Base-by-base conservation (phyloP, 2,888 invertebrate genomes). In the Podabrus alpinus region DNA sequence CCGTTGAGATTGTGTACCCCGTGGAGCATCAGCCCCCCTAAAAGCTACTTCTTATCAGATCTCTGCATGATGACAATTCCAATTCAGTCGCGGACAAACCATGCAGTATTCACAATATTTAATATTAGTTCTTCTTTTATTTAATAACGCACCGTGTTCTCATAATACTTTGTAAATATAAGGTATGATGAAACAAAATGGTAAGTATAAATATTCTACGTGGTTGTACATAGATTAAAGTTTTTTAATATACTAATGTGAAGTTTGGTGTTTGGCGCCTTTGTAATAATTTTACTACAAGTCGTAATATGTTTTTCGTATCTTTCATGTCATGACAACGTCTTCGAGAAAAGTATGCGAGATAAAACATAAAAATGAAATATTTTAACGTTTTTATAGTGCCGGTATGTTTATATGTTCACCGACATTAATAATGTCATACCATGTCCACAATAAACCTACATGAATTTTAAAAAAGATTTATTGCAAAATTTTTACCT, bases 41-140 rank as follows among this genome's bases (percentile, higher is more conserved):
- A 85, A 85, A 85, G 86, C 86, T 83, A 82, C 85, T 83, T 82
- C 86, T 87, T 87, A 87, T 87, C 87, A 86, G 87, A 87, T 87
- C 86, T 86, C 86, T 82, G 85, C 87, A 86, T 86, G 87, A 86
- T 86, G 87, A 87, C 87, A 87, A 86, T 87, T 86, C 83, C 85
- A 83, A 85, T 85, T 84, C 84, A 81, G 84, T 82, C 85, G 83
- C 83, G 79, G 79, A 80, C 79, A 71, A 77, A 80, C 73, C 74
- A 70, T 74, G 69, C 79, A 76, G 74, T 76, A 74, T 75, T 74
- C 71, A 68, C 67, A 64, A 66, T 24, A 71, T 72, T 77, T 68
- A 68, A 75, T 71, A 61, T 67, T 71, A 64, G 66, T 61, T 45
- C 62, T 59, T 62, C 16, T 59, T 64, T 15, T 16, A 19, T n/a